A percentile compares a stretch with the other conserved stretches of the same genome.
These are phyloP conservation scores for Oligia strigilis DNA, from an alignment of 2,888 invertebrate genomes.

Conservation along the genomic window DNA sequence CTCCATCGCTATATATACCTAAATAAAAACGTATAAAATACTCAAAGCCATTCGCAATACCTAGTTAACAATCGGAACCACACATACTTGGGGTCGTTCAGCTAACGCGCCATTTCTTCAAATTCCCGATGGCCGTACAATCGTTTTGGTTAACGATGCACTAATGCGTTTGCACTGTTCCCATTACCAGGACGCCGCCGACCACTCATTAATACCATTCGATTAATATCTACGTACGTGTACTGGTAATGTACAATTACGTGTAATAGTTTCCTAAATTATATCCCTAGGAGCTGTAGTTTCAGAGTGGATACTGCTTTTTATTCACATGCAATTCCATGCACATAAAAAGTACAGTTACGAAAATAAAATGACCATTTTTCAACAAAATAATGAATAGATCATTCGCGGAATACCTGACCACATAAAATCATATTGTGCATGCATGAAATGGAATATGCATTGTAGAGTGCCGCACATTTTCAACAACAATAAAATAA, in stretches of 20 bases:
- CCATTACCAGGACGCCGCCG: constrained; percentile 74
- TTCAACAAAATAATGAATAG: constrained; percentile 43
- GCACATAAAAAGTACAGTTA: constrained; percentile 14
- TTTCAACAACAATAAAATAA: constrained; percentile 61
- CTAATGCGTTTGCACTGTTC: constrained; percentile 89
- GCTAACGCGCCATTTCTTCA: constrained; percentile 63
- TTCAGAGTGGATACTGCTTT: constrained; percentile 7
- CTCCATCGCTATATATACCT: neutral
- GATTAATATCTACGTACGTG: constrained; percentile 69
- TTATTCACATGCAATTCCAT: constrained; percentile 13
- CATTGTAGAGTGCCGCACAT: constrained; percentile 52
- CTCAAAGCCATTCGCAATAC: constrained; percentile 13
- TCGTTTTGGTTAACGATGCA: constrained; percentile 84
- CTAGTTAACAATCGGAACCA: constrained; percentile 33
- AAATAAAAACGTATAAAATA: constrained; percentile 5
- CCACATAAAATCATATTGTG: constrained; percentile 48
- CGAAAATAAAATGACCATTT: constrained; percentile 5
- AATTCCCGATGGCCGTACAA: constrained; percentile 66
- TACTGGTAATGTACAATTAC: constrained; percentile 45
- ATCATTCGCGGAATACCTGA: constrained; percentile 42
- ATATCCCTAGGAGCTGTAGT: neutral
- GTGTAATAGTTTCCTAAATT: constrained; percentile 41
- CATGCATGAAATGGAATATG: constrained; percentile 55
- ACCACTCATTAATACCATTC: constrained; percentile 76
- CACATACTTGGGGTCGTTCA: constrained; percentile 53